phyloP scores from a whole-genome alignment of 1,140 invertebrate species.

The Neodiprion fabricii region DNA sequence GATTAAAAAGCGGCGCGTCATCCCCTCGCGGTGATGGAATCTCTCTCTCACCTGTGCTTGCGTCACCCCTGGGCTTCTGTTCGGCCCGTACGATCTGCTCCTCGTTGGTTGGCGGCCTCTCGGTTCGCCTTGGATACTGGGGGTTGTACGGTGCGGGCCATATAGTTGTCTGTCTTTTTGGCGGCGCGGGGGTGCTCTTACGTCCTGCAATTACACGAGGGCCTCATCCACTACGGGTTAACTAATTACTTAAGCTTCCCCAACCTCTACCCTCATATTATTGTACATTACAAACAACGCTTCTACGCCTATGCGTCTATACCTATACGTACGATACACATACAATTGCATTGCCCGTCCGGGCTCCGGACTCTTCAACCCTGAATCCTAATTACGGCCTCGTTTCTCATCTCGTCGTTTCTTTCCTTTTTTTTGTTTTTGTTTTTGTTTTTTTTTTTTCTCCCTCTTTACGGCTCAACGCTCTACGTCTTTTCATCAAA shows the following conservation, averaged over 20 bases:
- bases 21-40: conserved; percentile 34
- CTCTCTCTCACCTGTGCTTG: conserved; percentile 53
- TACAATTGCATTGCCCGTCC: no score
- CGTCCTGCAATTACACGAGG: conserved; percentile 56
- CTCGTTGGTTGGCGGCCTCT: conserved; percentile 46
- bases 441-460: background rate
- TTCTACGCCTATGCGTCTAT: no score
- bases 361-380: no score
- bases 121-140: conserved; percentile 53
- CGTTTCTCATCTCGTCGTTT: background rate
- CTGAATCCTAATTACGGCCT: no score
- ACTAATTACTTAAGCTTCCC: conserved; percentile 5
- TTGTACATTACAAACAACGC: no score
- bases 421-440: conserved; percentile 13
- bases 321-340: no score
- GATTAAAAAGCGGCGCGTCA: background rate
- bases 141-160: conserved; percentile 53
- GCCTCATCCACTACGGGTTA: conserved; percentile 49
- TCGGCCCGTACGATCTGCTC: conserved; percentile 49
- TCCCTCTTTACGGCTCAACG: background rate
- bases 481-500: background rate
- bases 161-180: conserved; percentile 50
- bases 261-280: no score
- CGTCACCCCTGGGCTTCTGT: conserved; percentile 44
- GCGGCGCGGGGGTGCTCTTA: conserved; percentile 48